Base-by-base conservation (phyloP, 1,140 invertebrate species). In the Epicauta chinensis region DNA sequence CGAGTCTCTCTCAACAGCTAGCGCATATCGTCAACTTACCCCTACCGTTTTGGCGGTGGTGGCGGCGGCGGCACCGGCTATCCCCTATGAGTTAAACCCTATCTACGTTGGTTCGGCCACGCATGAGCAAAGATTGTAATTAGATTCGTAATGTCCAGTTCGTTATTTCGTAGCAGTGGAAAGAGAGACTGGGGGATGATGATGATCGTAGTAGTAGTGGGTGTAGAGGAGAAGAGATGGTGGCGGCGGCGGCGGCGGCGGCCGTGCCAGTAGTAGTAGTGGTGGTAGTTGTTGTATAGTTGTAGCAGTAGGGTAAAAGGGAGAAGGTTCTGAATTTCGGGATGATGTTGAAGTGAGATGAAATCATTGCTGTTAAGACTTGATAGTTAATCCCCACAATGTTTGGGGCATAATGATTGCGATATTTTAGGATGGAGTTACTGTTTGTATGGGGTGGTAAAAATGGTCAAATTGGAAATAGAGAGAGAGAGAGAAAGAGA, bases 61-160 rank as follows among this genome's bases (percentile, higher is more conserved):
- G 23, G 23, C 1, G 23, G 23, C 7, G 23, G 2, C 36, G 42
- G 30, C 39, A 43, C 36, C 52, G 50, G 45, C 32, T 59, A 54
- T 54, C 52, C 57, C 57, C 57, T 49, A 59, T 59, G 53, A 59
- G 53, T 59, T 56, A 51, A 52, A 59, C 48, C 53, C 53, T 45
- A 55, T 48, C 52, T 54, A 53, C 51, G 51, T 53, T 45, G 35
- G 36, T 32, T 31, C 37, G 54, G 61, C 55, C 62, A 70, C 68
- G 68, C 68, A 70, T 70, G 68, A 70, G 68, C 68, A 70, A 67
- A 65, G 64, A 68, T 70, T 63, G 62, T 70, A 70, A 70, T 70
- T 70, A 70, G 68, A 70, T 70, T 70, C 68, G 66, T 66, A 70
- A 70, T 70, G 68, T 68, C 66, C 66, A 69, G 65, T 70, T 66